Percentiles rank a stretch among this genome's conserved stretches.
Conservation (phyloP, 2,113 vertebrate species). For the Sander vitreus region DNA sequence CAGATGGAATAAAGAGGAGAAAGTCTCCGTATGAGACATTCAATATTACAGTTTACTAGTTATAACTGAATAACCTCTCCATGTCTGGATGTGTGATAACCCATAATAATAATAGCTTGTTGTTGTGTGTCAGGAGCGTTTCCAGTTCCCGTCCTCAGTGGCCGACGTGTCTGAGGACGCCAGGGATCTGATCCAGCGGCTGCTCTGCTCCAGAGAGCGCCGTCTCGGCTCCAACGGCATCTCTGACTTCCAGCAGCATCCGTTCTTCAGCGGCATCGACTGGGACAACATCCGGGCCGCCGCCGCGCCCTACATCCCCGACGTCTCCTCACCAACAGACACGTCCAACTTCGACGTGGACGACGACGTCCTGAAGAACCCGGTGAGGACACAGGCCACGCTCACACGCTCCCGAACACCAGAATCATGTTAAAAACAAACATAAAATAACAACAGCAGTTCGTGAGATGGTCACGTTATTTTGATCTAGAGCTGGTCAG, state of each 20-base stretch:
- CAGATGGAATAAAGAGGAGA: too few species aligned
- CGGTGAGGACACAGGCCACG: too few species aligned
- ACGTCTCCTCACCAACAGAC: constrained; percentile 98
- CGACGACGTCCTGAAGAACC: constrained; percentile 94
- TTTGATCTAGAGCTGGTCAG: too few species aligned
- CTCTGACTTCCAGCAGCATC: constrained; percentile 93
- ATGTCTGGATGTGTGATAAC: too few species aligned
- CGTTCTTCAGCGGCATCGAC: constrained; percentile 92
- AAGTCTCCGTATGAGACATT: too few species aligned
- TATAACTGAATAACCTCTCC: too few species aligned
- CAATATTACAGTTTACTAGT: too few species aligned
- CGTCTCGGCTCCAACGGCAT: constrained; percentile 94
- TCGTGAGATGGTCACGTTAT: too few species aligned
- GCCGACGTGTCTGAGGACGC: constrained; percentile 94
- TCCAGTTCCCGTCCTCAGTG: constrained; percentile 96
- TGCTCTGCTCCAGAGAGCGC: constrained; percentile 93
- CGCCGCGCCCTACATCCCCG: constrained; percentile 96
- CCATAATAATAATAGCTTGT: too few species aligned
- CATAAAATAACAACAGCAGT: too few species aligned
- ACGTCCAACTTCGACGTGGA: constrained; percentile 99
- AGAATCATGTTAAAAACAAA: too few species aligned
- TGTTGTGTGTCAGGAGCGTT: constrained; percentile 87
- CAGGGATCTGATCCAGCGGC: constrained; percentile 94
- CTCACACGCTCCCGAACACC: too few species aligned
- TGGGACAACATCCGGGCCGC: constrained; percentile 95